Conservation (phyloP, 2,888 invertebrate genomes). For the Nemurella pictetii region DNA sequence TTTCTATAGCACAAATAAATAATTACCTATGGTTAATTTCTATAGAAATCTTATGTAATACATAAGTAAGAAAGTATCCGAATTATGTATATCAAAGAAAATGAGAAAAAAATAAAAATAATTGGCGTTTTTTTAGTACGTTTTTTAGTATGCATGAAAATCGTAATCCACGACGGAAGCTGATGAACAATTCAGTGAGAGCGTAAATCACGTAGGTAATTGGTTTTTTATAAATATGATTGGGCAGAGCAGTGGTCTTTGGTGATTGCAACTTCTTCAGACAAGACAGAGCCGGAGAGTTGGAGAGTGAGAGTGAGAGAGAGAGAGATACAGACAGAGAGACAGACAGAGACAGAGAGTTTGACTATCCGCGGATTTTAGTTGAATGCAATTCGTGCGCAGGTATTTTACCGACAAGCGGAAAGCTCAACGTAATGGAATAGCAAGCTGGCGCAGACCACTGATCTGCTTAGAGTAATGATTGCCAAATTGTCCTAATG, state of each 20-base stretch:
- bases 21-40: background rate
- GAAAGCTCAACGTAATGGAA: no score
- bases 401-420: no score
- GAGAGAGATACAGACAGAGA: no score
- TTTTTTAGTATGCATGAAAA: slow-evolving; percentile 38
- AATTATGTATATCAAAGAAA: background rate
- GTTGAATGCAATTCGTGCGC: slow-evolving; percentile 12
- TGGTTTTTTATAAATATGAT: background rate
- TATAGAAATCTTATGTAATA: background rate
- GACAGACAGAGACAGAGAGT: background rate
- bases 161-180: slow-evolving; percentile 29
- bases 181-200: background rate
- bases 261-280: slow-evolving; percentile 23
- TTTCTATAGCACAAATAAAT: background rate
- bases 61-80: background rate
- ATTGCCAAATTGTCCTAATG: slow-evolving; percentile 42
- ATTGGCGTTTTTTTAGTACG: background rate
- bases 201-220: background rate
- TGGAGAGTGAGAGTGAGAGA: background rate
- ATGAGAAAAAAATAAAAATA: background rate
- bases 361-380: background rate
- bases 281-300: background rate
- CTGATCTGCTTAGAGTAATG: slow-evolving; percentile 44
- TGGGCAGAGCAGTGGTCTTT: slow-evolving; percentile 44
- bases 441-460: slow-evolving; percentile 41